Evolutionary conservation across 2,797 vertebrate genomes (phyloP), one percentile per base, ranked within the genome.

Genomic region (Gymnoscopelus microlampas): DNA sequence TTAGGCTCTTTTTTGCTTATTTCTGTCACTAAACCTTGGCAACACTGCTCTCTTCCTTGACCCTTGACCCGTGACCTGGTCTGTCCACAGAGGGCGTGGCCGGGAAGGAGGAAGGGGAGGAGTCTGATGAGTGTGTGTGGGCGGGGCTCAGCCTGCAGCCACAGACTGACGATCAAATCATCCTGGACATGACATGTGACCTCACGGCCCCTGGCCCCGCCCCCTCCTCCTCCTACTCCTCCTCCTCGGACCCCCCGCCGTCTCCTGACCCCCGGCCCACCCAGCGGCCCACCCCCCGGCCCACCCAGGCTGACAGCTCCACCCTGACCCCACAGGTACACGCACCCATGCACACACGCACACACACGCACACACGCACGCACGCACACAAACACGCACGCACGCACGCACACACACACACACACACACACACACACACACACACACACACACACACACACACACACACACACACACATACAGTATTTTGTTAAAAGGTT

Each of bases 111-210:
- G 39, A 44, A 44, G 67, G 61, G 0, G 74, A 64, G 0, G 77
- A 70, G 56, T 74, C 69, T 14, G 79, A 61, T 0, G 82, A 83
- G 54, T 74, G 66, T 2, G 70, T 82, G 11, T 90, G 89, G 89
- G 66, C 64, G 55, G 39, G 8, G 39, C 0, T 74, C 61, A 15
- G 59, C n/a, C 56, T 74, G 56, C 81, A 79, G 71, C 54, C 73
- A 0, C 65, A 56, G 1, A 7, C 67, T 6, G 81, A 1, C 0
- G 70, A 0, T 51, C 53, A 53, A n/a, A 1, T 44, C 39, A 10
- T 8, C 39, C 8, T 44, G 39, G 39, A 44, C 39, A 44, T 44
- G 7, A 9, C 7, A 8, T 1, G 0, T 8, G 39, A 44, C 7
- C 39, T 10, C 0, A 0, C 12, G 3, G 7, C 29, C 24, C 53